phyloP scores from a whole-genome alignment of 2,113 vertebrate species.

The Uria lomvia region DNA sequence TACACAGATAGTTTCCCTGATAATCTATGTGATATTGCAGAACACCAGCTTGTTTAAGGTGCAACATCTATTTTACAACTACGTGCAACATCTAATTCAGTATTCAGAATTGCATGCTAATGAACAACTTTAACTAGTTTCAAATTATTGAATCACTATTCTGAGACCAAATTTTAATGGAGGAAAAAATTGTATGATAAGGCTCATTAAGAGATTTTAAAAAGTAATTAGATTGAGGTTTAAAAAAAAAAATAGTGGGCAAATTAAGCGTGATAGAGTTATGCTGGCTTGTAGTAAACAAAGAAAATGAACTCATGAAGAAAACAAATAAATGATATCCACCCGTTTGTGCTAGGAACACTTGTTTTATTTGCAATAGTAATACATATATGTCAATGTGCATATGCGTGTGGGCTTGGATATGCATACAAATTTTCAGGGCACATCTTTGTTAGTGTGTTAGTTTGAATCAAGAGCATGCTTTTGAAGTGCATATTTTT shows the following conservation, averaged over 20 bases:
- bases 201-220: background rate
- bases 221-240: background rate
- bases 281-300: background rate
- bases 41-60: background rate
- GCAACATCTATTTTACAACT: background rate
- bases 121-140: background rate
- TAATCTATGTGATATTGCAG: background rate
- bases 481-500: constrained; percentile 24
- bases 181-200: background rate
- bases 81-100: background rate
- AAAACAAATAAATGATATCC: background rate
- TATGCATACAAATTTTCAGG: background rate
- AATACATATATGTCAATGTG: background rate
- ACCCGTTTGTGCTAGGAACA: background rate
- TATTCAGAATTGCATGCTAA: background rate
- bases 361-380: background rate
- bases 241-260: background rate
- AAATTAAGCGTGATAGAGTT: background rate
- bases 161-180: background rate
- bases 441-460: background rate
- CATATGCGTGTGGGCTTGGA: background rate
- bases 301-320: background rate
- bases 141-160: background rate
- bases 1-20: background rate
- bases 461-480: background rate